Conservation (phyloP, 2,888 invertebrate species). For the Conus canariensis region DNA sequence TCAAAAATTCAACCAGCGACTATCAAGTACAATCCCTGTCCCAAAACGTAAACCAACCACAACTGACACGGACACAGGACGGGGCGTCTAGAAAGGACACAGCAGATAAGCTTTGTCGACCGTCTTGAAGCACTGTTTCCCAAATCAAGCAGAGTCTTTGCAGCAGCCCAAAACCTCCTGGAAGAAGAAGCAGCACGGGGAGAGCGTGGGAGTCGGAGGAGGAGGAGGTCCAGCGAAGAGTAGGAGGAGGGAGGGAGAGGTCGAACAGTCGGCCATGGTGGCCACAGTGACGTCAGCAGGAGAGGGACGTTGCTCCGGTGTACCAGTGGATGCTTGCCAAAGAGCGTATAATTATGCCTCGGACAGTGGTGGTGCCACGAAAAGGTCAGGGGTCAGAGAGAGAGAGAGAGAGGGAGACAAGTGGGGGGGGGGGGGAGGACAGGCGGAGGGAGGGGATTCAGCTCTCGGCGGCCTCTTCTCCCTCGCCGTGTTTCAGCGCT, state of each 20-base stretch:
- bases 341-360: not conserved
- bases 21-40: too few species aligned
- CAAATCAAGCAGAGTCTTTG: too few species aligned
- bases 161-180: too few species aligned
- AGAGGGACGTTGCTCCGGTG: not conserved
- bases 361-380: slow-evolving; percentile 35
- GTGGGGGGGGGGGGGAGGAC: not conserved
- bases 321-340: not conserved
- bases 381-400: slow-evolving; percentile 4
- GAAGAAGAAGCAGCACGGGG: not conserved
- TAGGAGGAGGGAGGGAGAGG: not conserved
- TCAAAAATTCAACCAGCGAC: too few species aligned
- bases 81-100: too few species aligned
- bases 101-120: too few species aligned
- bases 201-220: not conserved
- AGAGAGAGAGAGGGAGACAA: slow-evolving; percentile 21
- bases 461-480: slow-evolving; percentile 45
- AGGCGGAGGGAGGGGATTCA: slow-evolving; percentile 37
- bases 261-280: not conserved
- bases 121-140: too few species aligned
- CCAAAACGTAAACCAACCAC: too few species aligned
- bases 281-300: not conserved
- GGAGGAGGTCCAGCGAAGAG: not conserved
- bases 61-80: too few species aligned
- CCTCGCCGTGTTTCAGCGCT: slow-evolving; percentile 49